Evolutionary conservation across 2,888 invertebrate genomes (phyloP), one percentile per base, ranked within the genome.

Genomic region (Augochlorella aurata): DNA sequence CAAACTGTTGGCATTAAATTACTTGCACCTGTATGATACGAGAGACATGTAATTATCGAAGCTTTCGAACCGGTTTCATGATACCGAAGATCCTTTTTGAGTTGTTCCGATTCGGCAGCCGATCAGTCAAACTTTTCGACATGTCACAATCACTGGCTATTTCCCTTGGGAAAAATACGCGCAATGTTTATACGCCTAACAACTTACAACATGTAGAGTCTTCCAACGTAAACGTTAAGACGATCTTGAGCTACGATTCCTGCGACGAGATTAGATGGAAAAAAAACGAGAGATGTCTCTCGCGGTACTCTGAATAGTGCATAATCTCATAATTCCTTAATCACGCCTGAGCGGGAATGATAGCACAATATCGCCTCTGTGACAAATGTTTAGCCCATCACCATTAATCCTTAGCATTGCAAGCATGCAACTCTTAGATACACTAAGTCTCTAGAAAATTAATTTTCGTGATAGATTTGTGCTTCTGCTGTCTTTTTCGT

Each of bases 351-450:
- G n/a, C 3, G 47, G 45, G 72, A 70, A 73, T 81, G 71, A 45
- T 72, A 68, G 65, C 82, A 29, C 45, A 77, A 81, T 50, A 49
- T 74, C 65, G 67, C 74, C 68, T 68, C 49, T n/a, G 71, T 74
- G 79, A 84, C 66, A 82, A 79, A 81, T 84, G 85, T 86, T 87
- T 82, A 85, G 89, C 91, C 93, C 93, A 91, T 91, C 92, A 93
- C 93, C 93, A 88, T 90, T 87, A 89, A 86, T 90, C 88, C 89
- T 89, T 90, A 90, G 90, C 91, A 90, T 91, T 86, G 89, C 89
- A 92, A 90, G 89, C 93, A 93, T 93, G 93, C 93, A 92, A 89
- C 83, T 92, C 82, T 89, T 87, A 87, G 84, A 85, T 91, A 90
- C 88, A 91, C 90, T 91, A 91, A 88, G 77, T 83, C 82, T 90